Evolutionary conservation across 2,888 invertebrate genomes (phyloP).

Genomic region (Drosophila mettleri): DNA sequence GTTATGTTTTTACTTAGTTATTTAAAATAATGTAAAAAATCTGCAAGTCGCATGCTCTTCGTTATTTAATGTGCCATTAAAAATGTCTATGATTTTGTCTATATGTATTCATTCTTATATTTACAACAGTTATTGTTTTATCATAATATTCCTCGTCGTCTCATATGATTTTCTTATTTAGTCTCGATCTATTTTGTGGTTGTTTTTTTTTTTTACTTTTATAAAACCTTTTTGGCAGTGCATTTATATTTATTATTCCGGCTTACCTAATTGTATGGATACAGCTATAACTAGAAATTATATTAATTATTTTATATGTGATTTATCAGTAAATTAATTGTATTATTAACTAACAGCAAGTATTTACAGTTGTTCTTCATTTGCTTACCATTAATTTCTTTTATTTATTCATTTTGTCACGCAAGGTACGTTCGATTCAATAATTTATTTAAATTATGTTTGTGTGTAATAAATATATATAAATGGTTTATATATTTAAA

Average conservation of each 20-base stretch:
- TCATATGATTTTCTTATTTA: constrained; percentile 36
- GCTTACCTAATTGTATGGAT: constrained; percentile 66
- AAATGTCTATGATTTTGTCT: constrained; percentile 75
- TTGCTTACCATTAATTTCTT: constrained; percentile 39
- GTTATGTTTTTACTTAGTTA: constrained; percentile 59
- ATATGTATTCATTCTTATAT: constrained; percentile 82
- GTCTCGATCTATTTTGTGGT: constrained; percentile 50
- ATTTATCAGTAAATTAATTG: constrained; percentile 59
- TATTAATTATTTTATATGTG: constrained; percentile 41
- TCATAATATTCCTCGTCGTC: constrained; percentile 10
- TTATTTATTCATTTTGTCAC: constrained; percentile 53
- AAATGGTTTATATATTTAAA: constrained; percentile 30
- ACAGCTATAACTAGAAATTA: constrained; percentile 72
- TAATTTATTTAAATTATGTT: constrained; percentile 47
- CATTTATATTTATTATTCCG: constrained; percentile 80
- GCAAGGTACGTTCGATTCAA: constrained; percentile 80
- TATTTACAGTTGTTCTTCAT: constrained; percentile 68
- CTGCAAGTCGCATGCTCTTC: constrained; percentile 73
- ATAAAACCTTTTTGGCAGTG: constrained; percentile 84
- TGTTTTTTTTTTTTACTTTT: constrained; percentile 34
- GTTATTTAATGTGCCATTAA: constrained; percentile 78
- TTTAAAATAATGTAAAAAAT: constrained; percentile 79
- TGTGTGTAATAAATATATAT: constrained; percentile 20
- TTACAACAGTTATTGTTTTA: constrained; percentile 72
- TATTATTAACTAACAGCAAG: constrained; percentile 77